Conservation (phyloP, 92 coral and sea anemone species). For the Pocillopora meandrina region DNA sequence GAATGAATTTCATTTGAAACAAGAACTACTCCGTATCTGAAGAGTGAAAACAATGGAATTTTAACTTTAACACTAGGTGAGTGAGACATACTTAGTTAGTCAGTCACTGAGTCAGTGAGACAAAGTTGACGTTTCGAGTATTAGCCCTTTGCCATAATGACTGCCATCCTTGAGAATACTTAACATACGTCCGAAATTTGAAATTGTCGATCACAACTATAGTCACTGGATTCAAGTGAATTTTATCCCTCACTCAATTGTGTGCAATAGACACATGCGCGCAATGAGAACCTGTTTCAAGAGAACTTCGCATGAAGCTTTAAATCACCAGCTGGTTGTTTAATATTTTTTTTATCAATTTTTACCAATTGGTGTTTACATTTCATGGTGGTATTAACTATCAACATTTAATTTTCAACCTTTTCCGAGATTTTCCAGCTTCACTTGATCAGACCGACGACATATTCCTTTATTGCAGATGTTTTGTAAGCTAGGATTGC, state of each 20-base stretch:
- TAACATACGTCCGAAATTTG: no score
- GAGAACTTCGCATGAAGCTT: not conserved
- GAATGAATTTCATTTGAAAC: slow-evolving; percentile 41
- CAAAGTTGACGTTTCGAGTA: no score
- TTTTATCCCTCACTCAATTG: no score
- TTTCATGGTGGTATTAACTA: not conserved
- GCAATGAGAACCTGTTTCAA: not conserved
- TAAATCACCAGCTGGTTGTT: not conserved
- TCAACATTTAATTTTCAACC: not conserved
- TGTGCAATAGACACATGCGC: not conserved
- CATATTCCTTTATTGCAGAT: no score
- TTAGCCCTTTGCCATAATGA: no score
- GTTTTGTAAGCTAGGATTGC: not conserved
- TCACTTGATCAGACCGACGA: not conserved
- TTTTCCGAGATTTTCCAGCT: not conserved
- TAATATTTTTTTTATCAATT: not conserved
- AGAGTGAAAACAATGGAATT: not conserved
- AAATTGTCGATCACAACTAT: no score
- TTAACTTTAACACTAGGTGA: no score
- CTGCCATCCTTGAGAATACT: no score
- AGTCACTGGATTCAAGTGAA: no score
- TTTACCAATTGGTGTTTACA: not conserved
- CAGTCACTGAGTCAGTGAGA: no score
- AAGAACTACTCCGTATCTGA: slow-evolving; percentile 34
- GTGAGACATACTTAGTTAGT: no score